Conservation (phyloP, 2,113 vertebrate genomes). For the Cavia aperea region DNA sequence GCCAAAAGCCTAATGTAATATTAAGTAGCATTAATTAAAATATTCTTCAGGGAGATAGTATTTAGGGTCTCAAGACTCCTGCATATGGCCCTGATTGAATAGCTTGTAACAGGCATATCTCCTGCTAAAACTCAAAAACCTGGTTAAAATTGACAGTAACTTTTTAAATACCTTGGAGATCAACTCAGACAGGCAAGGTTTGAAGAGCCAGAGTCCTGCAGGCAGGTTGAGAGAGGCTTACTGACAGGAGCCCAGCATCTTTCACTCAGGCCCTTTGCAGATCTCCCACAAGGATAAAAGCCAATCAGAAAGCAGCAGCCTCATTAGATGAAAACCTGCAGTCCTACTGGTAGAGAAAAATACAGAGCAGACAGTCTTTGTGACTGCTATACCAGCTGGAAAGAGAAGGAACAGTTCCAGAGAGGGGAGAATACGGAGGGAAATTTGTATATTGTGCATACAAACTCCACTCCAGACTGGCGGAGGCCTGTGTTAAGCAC, state of each 20-base stretch:
- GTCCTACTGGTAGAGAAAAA: background rate
- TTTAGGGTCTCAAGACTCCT: constrained; percentile 20
- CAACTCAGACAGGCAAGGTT: background rate
- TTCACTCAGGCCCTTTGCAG: background rate
- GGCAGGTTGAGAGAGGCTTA: background rate
- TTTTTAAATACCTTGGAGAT: constrained; percentile 2
- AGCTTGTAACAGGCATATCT: background rate
- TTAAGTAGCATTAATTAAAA: constrained; percentile 56
- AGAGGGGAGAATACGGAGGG: background rate
- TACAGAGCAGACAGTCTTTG: background rate
- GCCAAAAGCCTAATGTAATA: constrained; percentile 50
- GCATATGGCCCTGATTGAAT: background rate
- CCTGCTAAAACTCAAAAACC: constrained; percentile 16
- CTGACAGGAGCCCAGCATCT: background rate
- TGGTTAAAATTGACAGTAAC: constrained; percentile 29
- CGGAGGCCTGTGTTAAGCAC: background rate
- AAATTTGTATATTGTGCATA: background rate
- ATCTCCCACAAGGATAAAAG: background rate
- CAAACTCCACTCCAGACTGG: background rate
- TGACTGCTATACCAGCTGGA: background rate
- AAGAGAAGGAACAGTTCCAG: background rate
- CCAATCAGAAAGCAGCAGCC: background rate
- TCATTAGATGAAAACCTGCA: background rate
- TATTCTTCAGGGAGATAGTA: constrained; percentile 44
- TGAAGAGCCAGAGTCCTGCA: background rate